Conservation (phyloP, 2,888 invertebrate species). For the Parnassius orleans region DNA sequence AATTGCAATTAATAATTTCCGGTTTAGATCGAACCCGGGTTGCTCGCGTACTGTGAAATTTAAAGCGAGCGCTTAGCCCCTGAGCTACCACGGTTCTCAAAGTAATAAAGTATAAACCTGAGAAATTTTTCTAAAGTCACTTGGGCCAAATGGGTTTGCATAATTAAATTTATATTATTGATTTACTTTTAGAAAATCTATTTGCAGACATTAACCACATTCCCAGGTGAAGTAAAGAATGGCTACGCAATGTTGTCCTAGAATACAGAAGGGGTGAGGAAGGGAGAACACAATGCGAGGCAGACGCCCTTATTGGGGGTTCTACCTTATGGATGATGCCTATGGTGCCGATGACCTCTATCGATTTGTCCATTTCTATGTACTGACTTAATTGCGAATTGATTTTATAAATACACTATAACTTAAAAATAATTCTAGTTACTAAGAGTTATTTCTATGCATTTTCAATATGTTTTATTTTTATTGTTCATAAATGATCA, state of each 20-base stretch:
- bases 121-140: too few relatives aligned
- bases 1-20: too few relatives aligned
- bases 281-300: conserved; percentile 63
- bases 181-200: too few relatives aligned
- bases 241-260: conserved; percentile 62
- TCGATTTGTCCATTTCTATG: conserved; percentile 72
- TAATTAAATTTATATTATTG: too few relatives aligned
- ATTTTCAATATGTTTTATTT: neutral
- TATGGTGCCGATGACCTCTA: conserved; percentile 78
- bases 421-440: conserved; percentile 28
- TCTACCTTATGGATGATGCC: conserved; percentile 68
- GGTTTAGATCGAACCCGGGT: too few relatives aligned
- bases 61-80: too few relatives aligned
- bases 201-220: conserved; percentile 27
- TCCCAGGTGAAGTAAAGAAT: conserved; percentile 63
- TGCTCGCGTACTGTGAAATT: too few relatives aligned
- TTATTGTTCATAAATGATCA: too few relatives aligned
- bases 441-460: neutral
- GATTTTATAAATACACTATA: conserved; percentile 29
- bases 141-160: too few relatives aligned
- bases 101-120: too few relatives aligned
- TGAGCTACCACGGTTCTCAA: too few relatives aligned
- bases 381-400: conserved; percentile 68
- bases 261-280: conserved; percentile 58
- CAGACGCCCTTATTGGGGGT: conserved; percentile 70